Evolutionary conservation across 2,113 vertebrate genomes (phyloP).

Genomic region (Oreotrochilus melanogaster): DNA sequence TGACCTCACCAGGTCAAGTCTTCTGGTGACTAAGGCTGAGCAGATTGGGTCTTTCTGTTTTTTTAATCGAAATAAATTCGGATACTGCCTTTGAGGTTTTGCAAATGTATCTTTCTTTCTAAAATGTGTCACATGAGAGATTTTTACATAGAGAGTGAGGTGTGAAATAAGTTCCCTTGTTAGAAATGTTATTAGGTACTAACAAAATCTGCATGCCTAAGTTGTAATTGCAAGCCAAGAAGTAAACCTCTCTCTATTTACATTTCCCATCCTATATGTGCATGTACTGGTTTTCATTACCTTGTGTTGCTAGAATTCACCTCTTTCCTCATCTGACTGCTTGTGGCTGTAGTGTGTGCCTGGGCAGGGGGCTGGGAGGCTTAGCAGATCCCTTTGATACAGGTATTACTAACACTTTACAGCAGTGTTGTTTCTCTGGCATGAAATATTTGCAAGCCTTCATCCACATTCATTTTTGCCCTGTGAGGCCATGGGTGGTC

Average conservation of each 20-base stretch:
- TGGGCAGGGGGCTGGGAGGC: neutral
- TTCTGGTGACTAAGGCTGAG: neutral
- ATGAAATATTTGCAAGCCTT: neutral
- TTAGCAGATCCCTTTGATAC: neutral
- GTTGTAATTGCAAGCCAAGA: neutral
- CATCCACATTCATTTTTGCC: neutral
- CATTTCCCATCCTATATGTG: neutral
- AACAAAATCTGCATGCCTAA: neutral
- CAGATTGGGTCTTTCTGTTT: neutral
- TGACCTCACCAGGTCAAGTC: neutral
- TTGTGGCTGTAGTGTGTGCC: neutral
- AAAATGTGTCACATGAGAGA: neutral
- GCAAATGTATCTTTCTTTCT: neutral
- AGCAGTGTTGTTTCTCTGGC: neutral
- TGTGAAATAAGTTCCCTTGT: neutral
- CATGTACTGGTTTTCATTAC: neutral
- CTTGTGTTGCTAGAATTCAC: neutral
- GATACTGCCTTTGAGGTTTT: neutral
- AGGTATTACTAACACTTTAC: neutral
- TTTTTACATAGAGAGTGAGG: neutral
- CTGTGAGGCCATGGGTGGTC: neutral
- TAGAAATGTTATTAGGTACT: rapidly evolving
- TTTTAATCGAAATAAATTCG: neutral
- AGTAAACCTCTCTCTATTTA: neutral
- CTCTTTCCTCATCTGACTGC: neutral